A percentile compares a stretch with the other conserved stretches of the same genome.
Conservation (phyloP, 2,113 vertebrate genomes). For the Calypte anna region DNA sequence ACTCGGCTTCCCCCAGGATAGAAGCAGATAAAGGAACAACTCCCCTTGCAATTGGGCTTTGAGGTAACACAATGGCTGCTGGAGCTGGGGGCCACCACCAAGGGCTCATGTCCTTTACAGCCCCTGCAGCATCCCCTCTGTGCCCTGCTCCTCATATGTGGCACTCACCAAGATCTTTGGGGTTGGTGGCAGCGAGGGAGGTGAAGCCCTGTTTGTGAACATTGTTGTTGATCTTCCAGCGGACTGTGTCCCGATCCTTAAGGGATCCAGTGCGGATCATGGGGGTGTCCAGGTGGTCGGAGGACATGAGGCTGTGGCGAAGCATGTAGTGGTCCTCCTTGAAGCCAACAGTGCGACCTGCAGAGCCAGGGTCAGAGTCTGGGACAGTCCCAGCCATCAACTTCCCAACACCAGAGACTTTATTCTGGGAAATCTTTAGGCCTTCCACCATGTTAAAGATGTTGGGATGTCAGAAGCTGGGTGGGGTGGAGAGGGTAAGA, state of each 20-base stretch:
- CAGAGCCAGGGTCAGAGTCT: background rate
- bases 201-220: constrained; percentile 82
- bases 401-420: rapidly evolving
- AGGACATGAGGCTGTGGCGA: constrained; percentile 88
- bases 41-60: background rate
- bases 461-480: background rate
- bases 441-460: background rate
- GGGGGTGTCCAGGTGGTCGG: constrained; percentile 92
- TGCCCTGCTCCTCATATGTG: rapidly evolving
- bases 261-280: constrained; percentile 87
- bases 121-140: background rate
- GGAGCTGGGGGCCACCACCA: background rate
- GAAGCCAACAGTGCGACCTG: constrained; percentile 94
- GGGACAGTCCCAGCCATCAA: rapidly evolving
- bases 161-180: constrained; percentile 85
- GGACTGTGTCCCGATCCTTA: constrained; percentile 87
- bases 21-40: background rate
- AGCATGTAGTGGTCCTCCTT: constrained; percentile 95
- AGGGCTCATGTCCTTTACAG: rapidly evolving
- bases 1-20: background rate
- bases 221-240: constrained; percentile 94
- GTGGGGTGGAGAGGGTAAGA: background rate
- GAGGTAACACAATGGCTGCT: background rate
- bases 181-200: constrained; percentile 74
- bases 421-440: background rate